A percentile compares a stretch with the other conserved stretches of the same genome.
Conservation (phyloP, 2,888 invertebrate genomes). For the Crocallis elinguaria region DNA sequence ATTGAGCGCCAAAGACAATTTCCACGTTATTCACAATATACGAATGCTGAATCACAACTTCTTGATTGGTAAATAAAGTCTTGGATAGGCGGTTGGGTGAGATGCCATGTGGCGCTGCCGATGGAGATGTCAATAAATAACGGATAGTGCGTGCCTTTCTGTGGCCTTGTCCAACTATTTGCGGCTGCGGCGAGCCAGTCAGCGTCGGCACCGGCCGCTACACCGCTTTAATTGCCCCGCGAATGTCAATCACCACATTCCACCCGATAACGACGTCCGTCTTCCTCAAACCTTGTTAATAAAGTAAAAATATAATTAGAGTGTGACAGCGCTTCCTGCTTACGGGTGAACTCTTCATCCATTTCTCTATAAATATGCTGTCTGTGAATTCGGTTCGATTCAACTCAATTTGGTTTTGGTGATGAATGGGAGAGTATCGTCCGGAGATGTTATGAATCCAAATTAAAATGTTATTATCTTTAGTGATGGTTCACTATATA, state of each 20-base stretch:
- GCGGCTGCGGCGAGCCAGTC: conserved; percentile 58
- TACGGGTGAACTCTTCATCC: conserved; percentile 21
- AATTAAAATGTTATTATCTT: too few relatives aligned
- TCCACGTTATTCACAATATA: background rate
- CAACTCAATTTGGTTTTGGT: too few relatives aligned
- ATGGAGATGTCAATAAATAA: conserved; percentile 63
- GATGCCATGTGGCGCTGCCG: conserved; percentile 50
- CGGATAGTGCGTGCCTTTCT: conserved; percentile 48
- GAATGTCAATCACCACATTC: conserved; percentile 72
- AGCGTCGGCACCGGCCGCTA: conserved; percentile 43
- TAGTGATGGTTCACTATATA: too few relatives aligned
- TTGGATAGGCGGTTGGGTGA: conserved; percentile 55
- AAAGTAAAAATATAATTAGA: conserved; percentile 38
- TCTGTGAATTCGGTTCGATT: background rate
- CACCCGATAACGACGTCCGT: conserved; percentile 51
- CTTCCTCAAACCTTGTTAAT: conserved; percentile 47
- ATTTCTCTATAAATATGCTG: conserved; percentile 8
- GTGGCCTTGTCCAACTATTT: conserved; percentile 78
- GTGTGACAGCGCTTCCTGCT: conserved; percentile 42
- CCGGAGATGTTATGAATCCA: too few relatives aligned
- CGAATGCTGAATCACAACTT: background rate
- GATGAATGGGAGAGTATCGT: too few relatives aligned
- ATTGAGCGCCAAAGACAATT: conserved; percentile 1
- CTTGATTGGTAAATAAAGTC: background rate
- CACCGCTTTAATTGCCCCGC: conserved; percentile 68